Percentiles rank a stretch among this genome's conserved stretches.
These are phyloP conservation scores for Ceratosolen solmsi DNA, from an alignment of 1,140 invertebrate species.

Conservation along the genomic window DNA sequence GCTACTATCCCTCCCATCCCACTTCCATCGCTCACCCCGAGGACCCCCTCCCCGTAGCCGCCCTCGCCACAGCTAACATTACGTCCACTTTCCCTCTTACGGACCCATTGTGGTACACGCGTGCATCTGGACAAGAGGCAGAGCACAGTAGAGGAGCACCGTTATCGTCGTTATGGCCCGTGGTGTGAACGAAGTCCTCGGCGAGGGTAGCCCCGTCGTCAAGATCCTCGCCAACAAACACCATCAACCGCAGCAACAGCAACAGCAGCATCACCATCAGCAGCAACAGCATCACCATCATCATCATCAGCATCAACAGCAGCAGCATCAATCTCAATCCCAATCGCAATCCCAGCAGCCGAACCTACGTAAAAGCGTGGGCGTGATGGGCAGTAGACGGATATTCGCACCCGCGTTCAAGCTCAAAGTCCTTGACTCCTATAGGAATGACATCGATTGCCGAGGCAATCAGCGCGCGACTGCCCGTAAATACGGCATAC, in stretches of 20 bases:
- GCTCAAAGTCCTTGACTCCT: conserved; percentile 88
- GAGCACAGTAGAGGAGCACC: too few relatives aligned
- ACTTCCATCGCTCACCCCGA: too few relatives aligned
- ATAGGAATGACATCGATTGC: conserved; percentile 86
- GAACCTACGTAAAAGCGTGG: conserved; percentile 71
- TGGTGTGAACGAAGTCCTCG: conserved; percentile 73
- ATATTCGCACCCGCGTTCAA: conserved; percentile 90
- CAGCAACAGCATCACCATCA: conserved; percentile 61
- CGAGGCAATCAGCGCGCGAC: conserved; percentile 89
- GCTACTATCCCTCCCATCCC: too few relatives aligned
- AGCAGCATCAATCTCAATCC: conserved; percentile 63
- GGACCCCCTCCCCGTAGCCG: too few relatives aligned
- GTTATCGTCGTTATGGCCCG: conserved; percentile 79
- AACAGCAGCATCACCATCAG: conserved; percentile 69
- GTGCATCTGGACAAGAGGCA: too few relatives aligned
- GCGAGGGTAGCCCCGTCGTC: conserved; percentile 60
- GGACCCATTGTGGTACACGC: too few relatives aligned
- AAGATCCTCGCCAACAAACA: conserved; percentile 68
- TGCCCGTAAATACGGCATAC: conserved; percentile 89
- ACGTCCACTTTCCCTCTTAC: too few relatives aligned
- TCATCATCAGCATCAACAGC: conserved; percentile 65
- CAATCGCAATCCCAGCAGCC: conserved; percentile 60
- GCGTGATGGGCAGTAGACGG: conserved; percentile 81
- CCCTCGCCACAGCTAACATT: too few relatives aligned
- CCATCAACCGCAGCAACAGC: conserved; percentile 67